Evolutionary conservation across 2,113 vertebrate species (phyloP).

Genomic region (Epinephelus moara): DNA sequence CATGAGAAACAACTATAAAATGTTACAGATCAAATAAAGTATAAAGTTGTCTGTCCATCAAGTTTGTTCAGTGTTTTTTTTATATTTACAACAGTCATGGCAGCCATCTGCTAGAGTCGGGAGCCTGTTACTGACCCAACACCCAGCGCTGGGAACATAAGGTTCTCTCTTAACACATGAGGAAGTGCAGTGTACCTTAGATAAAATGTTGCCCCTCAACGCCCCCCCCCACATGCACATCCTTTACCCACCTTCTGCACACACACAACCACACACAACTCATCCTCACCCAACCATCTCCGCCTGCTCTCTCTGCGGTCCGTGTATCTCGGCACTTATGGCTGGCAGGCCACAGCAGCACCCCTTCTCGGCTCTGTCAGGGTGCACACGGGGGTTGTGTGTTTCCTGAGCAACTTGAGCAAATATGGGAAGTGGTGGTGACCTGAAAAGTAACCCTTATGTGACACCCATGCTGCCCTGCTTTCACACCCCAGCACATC

Average conservation of each 20-base stretch:
- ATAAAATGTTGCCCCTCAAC: slow-evolving; percentile 68
- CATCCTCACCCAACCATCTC: slow-evolving; percentile 47
- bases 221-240: background rate
- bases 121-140: slow-evolving; percentile 47
- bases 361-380: slow-evolving; percentile 35
- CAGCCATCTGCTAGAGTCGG: slow-evolving; percentile 63
- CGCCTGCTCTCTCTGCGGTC: slow-evolving; percentile 59
- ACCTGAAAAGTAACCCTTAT: slow-evolving; percentile 57
- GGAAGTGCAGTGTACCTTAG: slow-evolving; percentile 81
- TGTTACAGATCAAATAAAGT: slow-evolving; percentile 10
- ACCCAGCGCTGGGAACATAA: slow-evolving; percentile 55
- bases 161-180: slow-evolving; percentile 64
- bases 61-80: slow-evolving; percentile 31
- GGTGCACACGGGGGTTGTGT: slow-evolving; percentile 36
- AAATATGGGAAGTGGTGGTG: slow-evolving; percentile 76
- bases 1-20: background rate
- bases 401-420: slow-evolving; percentile 82
- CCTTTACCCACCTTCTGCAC: slow-evolving; percentile 5
- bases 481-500: slow-evolving; percentile 13
- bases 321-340: slow-evolving; percentile 60
- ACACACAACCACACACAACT: slow-evolving; percentile 31
- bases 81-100: slow-evolving; percentile 30
- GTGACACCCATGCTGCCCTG: slow-evolving; percentile 10
- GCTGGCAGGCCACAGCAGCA: slow-evolving; percentile 46
- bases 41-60: background rate